Evolutionary conservation across 2,797 vertebrate species (phyloP).

Genomic region (Lepus oiostolus): DNA sequence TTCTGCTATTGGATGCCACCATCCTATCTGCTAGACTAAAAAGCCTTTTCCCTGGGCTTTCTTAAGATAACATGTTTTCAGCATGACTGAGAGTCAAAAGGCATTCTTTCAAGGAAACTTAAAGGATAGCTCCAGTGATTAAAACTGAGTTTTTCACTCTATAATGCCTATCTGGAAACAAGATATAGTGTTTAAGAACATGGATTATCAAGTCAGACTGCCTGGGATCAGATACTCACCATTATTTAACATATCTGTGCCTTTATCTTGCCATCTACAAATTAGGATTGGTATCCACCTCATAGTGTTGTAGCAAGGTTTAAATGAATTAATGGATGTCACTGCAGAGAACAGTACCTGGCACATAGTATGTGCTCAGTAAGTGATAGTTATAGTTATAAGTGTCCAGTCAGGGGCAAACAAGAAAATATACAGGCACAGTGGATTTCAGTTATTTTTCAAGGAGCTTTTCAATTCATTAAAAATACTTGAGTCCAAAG

Average conservation of each 20-base stretch:
- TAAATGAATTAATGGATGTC: slow-evolving; percentile 24
- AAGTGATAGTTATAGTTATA: not conserved
- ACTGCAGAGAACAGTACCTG: not conserved
- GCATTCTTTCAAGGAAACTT: slow-evolving; percentile 32
- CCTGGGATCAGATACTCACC: not conserved
- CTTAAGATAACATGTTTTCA: slow-evolving; percentile 7
- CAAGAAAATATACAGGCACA: not conserved
- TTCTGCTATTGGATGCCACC: too few species aligned
- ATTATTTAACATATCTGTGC: not conserved
- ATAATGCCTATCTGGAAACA: not conserved
- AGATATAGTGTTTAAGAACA: not conserved
- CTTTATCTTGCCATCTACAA: slow-evolving; percentile 22
- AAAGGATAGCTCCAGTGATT: not conserved
- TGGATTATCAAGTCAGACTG: slow-evolving; percentile 5
- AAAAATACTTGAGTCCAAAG: not conserved
- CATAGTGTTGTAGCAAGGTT: not conserved
- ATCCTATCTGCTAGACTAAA: too few species aligned
- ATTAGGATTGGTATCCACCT: not conserved
- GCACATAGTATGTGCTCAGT: not conserved
- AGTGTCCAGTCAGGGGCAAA: not conserved
- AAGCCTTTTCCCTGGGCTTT: too few species aligned
- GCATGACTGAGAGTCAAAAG: slow-evolving; percentile 28
- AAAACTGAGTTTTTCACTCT: not conserved
- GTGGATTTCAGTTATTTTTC: slow-evolving; percentile 50
- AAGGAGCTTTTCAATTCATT: slow-evolving; percentile 36